Conservation (phyloP, 2,113 vertebrate species). For the Eulacestoma nigropectus region DNA sequence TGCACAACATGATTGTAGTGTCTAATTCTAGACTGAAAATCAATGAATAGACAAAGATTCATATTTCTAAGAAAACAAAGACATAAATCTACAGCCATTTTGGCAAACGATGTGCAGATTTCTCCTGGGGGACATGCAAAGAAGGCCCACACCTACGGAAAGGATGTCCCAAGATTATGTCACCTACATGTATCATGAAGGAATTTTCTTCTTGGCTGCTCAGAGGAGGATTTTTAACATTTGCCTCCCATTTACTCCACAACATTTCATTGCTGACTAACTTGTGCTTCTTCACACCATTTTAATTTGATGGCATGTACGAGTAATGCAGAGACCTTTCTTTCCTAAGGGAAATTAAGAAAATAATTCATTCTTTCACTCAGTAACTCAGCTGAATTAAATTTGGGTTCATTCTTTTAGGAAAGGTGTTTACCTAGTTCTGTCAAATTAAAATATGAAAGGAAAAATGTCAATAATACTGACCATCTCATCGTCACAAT, state of each 20-base stretch:
- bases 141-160: not conserved
- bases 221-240: not conserved
- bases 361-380: constrained; percentile 41
- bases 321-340: not conserved
- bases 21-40: not conserved
- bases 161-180: not conserved
- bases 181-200: not conserved
- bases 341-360: constrained; percentile 45
- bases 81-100: not conserved
- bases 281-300: not conserved
- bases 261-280: not conserved
- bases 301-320: constrained; percentile 5
- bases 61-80: not conserved
- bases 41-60: not conserved
- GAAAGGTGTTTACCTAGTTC: not conserved
- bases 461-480: not conserved
- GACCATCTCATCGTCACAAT: not conserved
- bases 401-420: constrained; percentile 1
- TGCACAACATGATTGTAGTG: not conserved
- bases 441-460: constrained; percentile 7
- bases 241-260: not conserved
- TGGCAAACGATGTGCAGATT: not conserved
- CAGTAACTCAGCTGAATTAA: constrained; percentile 2
- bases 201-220: constrained; percentile 4
- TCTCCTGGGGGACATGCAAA: not conserved